phyloP scores from a whole-genome alignment of 2,113 vertebrate species.

The Phainopepla nitens region DNA sequence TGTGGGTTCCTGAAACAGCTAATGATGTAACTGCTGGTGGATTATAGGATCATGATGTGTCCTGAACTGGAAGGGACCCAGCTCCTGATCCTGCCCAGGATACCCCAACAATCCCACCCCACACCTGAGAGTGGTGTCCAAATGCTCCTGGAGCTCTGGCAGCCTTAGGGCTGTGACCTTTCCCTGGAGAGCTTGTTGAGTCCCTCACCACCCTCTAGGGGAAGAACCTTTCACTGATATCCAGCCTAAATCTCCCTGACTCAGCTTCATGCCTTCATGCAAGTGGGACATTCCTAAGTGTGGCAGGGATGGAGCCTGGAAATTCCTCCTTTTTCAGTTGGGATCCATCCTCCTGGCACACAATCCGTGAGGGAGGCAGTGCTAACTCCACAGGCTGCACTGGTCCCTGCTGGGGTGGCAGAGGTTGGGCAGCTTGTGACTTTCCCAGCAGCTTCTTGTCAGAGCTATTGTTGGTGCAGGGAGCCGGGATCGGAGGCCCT shows the following conservation, averaged over 20 bases:
- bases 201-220: fast-evolving
- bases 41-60: background rate
- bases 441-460: background rate
- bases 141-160: background rate
- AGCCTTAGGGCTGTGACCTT: background rate
- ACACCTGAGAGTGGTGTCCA: fast-evolving
- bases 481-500: background rate
- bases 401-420: background rate
- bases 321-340: background rate
- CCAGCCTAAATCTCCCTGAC: background rate
- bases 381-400: background rate
- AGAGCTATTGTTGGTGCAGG: background rate
- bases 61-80: background rate
- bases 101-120: background rate
- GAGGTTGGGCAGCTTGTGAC: background rate
- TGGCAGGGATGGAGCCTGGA: background rate
- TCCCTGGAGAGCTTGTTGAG: background rate
- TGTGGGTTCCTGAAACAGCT: background rate
- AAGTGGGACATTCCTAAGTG: fast-evolving
- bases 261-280: background rate
- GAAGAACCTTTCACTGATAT: background rate
- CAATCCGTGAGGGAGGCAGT: fast-evolving
- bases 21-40: background rate
- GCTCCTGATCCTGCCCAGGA: background rate
- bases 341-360: background rate